phyloP scores from a whole-genome alignment of 2,888 invertebrate genomes.

The Glaucopsyche alexis region DNA sequence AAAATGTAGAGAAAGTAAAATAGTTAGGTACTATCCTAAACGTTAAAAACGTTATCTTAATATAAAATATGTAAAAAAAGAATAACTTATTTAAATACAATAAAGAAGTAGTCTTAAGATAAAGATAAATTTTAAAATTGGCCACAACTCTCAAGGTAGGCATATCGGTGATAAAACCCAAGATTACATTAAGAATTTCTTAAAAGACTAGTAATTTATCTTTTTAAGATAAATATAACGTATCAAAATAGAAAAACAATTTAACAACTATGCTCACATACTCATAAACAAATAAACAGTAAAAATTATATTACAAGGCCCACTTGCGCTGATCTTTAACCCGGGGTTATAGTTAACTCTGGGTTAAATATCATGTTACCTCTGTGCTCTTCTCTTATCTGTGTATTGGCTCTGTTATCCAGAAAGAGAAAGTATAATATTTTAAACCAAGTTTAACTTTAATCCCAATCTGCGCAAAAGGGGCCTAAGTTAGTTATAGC shows the following conservation, averaged over 20 bases:
- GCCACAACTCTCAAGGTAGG: background rate
- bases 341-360: no score
- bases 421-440: no score
- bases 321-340: no score
- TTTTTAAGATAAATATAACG: background rate
- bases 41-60: background rate
- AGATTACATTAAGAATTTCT: background rate
- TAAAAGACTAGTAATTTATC: constrained; percentile 12
- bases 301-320: background rate
- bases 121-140: constrained; percentile 7
- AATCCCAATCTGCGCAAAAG: no score
- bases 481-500: no score
- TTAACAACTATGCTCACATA: constrained; percentile 5
- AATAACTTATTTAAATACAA: background rate
- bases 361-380: no score
- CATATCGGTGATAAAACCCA: constrained; percentile 3
- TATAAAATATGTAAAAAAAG: background rate
- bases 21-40: background rate
- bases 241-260: constrained; percentile 11
- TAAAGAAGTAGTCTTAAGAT: background rate
- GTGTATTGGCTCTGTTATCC: no score
- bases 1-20: background rate
- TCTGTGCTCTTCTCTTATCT: no score
- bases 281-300: background rate
- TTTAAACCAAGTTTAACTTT: no score